Evolutionary conservation across 2,113 vertebrate genomes (phyloP).

Genomic region (Onychorhynchus coronatus): DNA sequence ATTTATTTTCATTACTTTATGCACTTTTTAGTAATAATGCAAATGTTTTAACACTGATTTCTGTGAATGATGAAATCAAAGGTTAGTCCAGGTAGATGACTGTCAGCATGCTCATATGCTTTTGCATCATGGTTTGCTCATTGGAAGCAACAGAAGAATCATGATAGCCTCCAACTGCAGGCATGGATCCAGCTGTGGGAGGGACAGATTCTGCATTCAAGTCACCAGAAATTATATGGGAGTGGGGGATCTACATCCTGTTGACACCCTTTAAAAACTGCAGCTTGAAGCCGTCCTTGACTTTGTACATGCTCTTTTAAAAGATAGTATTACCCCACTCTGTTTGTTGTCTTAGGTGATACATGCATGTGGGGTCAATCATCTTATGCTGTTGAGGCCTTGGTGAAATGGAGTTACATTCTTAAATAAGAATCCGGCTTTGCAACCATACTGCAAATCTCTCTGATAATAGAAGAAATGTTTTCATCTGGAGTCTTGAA

Average conservation of each 20-base stretch:
- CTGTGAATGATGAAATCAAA: background rate
- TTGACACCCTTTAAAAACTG: background rate
- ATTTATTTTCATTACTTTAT: background rate
- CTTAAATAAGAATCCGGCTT: background rate
- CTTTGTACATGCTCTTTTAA: background rate
- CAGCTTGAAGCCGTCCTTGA: accelerated
- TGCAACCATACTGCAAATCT: background rate
- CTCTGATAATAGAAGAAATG: background rate
- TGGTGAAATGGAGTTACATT: background rate
- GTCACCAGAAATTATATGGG: background rate
- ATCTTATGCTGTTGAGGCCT: background rate
- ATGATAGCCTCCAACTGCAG: background rate
- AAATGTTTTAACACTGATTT: background rate
- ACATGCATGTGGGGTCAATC: background rate
- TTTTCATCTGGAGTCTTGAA: background rate
- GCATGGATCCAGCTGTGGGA: background rate
- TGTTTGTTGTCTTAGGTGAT: background rate
- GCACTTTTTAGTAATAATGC: background rate
- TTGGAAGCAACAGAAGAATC: background rate
- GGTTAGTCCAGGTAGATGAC: background rate
- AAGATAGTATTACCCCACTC: background rate
- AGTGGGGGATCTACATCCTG: accelerated
- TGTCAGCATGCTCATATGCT: background rate
- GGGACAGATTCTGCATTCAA: background rate
- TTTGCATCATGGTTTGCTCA: background rate